Conservation (phyloP, 2,888 invertebrate species). For the Glomeris marginata region DNA sequence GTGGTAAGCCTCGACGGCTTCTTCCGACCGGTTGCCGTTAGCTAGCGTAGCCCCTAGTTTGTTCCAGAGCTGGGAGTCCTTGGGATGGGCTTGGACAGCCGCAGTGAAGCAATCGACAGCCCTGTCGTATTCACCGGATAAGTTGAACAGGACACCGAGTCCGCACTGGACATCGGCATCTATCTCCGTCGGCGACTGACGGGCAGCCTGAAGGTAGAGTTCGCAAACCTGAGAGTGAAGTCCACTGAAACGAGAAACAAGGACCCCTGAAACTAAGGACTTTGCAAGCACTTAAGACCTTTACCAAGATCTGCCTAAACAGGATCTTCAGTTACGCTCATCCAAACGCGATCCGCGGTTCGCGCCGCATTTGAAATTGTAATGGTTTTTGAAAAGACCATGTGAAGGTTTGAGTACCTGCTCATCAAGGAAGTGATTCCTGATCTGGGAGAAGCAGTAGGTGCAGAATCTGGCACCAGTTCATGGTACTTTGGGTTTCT, state of each 20-base stretch:
- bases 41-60: slow-evolving; percentile 92
- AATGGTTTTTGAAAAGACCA: not conserved
- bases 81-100: slow-evolving; percentile 62
- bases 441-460: slow-evolving; percentile 15
- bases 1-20: slow-evolving; percentile 92
- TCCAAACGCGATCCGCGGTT: slow-evolving; percentile 1
- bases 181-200: slow-evolving; percentile 49
- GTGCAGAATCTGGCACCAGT: slow-evolving; percentile 35
- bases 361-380: no score
- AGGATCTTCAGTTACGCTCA: slow-evolving; percentile 10
- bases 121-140: slow-evolving; percentile 85
- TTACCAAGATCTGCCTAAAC: not conserved
- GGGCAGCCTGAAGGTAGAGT: slow-evolving; percentile 53
- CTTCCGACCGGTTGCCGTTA: slow-evolving; percentile 84
- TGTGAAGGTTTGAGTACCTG: slow-evolving; percentile 18
- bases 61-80: slow-evolving; percentile 93
- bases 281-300: no score
- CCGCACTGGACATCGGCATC: slow-evolving; percentile 89
- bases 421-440: slow-evolving; percentile 26
- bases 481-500: slow-evolving; percentile 64
- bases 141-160: slow-evolving; percentile 85
- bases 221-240: slow-evolving; percentile 51
- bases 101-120: slow-evolving; percentile 92
- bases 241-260: slow-evolving; percentile 36
- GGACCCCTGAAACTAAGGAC: no score